Conservation (phyloP, 2,888 invertebrate genomes). For the Caenorhabditis japonica region DNA sequence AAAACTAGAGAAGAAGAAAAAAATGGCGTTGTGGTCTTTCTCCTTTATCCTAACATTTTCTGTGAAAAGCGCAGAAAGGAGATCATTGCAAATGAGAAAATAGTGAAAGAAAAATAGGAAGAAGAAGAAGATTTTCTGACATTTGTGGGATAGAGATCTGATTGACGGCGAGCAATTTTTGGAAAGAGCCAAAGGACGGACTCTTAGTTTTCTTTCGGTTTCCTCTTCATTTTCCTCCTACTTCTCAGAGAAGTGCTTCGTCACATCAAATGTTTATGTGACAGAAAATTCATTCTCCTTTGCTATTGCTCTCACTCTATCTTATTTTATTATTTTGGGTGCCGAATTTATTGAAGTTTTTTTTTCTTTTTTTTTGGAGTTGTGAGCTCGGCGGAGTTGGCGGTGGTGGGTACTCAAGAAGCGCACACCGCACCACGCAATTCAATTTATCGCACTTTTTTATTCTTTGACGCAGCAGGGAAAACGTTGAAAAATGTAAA, state of each 20-base stretch:
- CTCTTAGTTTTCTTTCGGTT: conserved; percentile 8
- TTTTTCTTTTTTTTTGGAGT: conserved; percentile 7
- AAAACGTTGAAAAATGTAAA: too few species aligned
- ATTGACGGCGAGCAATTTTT: conserved; percentile 51
- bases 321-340: conserved; percentile 45
- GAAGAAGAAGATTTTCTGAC: conserved; percentile 26
- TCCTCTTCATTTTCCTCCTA: not conserved
- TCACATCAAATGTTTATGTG: conserved; percentile 54
- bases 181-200: too few species aligned
- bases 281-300: conserved; percentile 48
- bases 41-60: too few species aligned
- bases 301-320: conserved; percentile 39
- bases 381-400: conserved; percentile 24
- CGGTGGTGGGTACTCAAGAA: too few species aligned
- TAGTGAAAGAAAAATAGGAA: conserved; percentile 3
- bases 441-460: conserved; percentile 55
- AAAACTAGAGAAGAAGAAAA: conserved; percentile 11
- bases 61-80: too few species aligned
- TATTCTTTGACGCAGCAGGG: conserved; percentile 22
- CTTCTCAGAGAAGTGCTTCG: conserved; percentile 40
- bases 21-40: too few species aligned
- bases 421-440: conserved; percentile 15
- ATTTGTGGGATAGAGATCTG: conserved; percentile 36
- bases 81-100: too few species aligned
- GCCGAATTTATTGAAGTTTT: conserved; percentile 50